Evolutionary conservation across 1,140 invertebrate genomes (phyloP), one percentile per base, ranked within the genome.

Genomic region (Theocolax elegans): DNA sequence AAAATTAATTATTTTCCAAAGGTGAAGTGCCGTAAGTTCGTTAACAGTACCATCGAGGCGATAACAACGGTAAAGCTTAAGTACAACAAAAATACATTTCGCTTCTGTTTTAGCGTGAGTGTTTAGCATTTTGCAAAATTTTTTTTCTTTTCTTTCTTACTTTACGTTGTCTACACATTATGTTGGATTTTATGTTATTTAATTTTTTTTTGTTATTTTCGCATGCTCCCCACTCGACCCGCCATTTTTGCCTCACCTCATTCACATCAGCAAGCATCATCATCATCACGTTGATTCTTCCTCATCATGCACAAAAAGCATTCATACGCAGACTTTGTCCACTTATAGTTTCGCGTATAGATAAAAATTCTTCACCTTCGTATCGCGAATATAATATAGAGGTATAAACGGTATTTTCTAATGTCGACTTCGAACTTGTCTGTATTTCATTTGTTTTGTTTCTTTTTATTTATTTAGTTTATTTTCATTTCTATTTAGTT

Each of bases 1-100:
- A n/a, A n/a, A n/a, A n/a, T n/a, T n/a, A n/a, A n/a, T n/a, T n/a
- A n/a, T n/a, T n/a, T n/a, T n/a, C n/a, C n/a, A n/a, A n/a, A n/a
- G n/a, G n/a, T n/a, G 23, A 60, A 51, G 10, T 17, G 25, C 48
- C 42, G 9, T 19, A 70, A 64, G 67, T 12, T 71, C 54, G 70
- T 69, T 56, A 54, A 40, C 49, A 46, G 59, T 58, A 38, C 63
- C 59, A 42, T 67, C 44, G 48, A 71, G 67, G 62, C 60, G 53
- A 72, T 71, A 76, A 74, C 71, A 71, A 71, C 72, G 23, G 51
- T 72, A 67, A 59, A 70, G 68, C 72, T 74, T 74, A 74, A 74
- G 73, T 74, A 74, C 73, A 74, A 74, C 66, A 74, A 72, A 74
- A 74, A 74, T 74, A 67, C 67, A 70, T 70, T 70, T 70, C 51